phyloP scores from a whole-genome alignment of 2,797 vertebrate species.

The Scyliorhinus canicula region DNA sequence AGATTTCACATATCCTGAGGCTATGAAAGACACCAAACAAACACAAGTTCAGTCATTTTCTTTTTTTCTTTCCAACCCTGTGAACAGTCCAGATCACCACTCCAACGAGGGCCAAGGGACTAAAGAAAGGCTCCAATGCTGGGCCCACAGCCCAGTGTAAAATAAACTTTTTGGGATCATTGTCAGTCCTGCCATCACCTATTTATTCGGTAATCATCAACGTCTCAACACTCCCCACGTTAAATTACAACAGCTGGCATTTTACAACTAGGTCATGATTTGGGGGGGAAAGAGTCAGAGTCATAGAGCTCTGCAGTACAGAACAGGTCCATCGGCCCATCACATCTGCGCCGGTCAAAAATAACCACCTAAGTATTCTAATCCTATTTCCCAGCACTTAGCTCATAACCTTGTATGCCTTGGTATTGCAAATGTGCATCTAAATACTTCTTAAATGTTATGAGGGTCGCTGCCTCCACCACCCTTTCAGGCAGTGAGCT shows the following conservation, averaged over 20 bases:
- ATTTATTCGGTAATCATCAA: neutral
- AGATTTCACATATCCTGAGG: neutral
- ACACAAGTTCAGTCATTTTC: neutral
- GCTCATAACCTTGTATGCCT: too few species aligned
- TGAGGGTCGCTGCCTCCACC: too few species aligned
- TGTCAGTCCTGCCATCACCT: neutral
- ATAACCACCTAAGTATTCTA: too few species aligned
- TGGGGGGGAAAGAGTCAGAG: neutral
- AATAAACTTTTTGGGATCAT: neutral
- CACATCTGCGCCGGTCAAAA: too few species aligned
- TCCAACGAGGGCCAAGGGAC: too few species aligned
- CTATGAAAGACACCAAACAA: neutral
- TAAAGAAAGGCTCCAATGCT: neutral
- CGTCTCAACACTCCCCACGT: neutral
- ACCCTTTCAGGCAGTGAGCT: too few species aligned
- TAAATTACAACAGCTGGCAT: neutral
- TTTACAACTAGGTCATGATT: neutral
- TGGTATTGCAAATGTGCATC: too few species aligned
- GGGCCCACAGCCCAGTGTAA: neutral
- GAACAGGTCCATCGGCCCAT: too few species aligned
- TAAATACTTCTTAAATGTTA: too few species aligned
- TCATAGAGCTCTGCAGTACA: too few species aligned
- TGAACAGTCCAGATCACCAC: neutral
- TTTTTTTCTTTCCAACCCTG: neutral
- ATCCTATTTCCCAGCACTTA: too few species aligned